These are phyloP conservation scores for Coranthus polyacanthus DNA, from an alignment of 2,797 vertebrate species.

Conservation along the genomic window DNA sequence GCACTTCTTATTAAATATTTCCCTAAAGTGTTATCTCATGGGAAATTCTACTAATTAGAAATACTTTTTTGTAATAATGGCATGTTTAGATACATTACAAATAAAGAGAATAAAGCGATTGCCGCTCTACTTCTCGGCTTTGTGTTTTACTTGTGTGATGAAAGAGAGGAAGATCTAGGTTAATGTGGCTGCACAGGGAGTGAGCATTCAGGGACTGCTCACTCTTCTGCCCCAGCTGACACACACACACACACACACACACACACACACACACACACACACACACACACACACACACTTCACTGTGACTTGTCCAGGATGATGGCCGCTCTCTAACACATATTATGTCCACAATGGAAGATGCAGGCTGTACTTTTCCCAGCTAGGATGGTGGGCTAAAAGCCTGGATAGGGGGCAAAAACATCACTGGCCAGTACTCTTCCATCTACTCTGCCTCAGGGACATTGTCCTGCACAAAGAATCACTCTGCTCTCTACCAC, in stretches of 20 bases:
- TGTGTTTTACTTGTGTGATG: slow-evolving; percentile 79
- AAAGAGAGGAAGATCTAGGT: slow-evolving; percentile 81
- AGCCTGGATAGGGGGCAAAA: slow-evolving; percentile 77
- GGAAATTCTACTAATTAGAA: slow-evolving; percentile 81
- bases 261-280: slow-evolving; percentile 41
- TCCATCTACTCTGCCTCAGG: slow-evolving; percentile 82
- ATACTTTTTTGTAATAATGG: slow-evolving; percentile 73
- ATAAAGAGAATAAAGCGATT: slow-evolving; percentile 68
- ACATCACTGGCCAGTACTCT: slow-evolving; percentile 74
- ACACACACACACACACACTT: slow-evolving; percentile 38
- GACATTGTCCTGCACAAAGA: slow-evolving; percentile 84
- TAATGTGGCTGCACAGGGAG: slow-evolving; percentile 81
- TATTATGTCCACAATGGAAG: slow-evolving; percentile 79
- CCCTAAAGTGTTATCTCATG: slow-evolving; percentile 72
- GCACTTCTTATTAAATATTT: slow-evolving; percentile 66
- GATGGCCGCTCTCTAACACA: slow-evolving; percentile 77
- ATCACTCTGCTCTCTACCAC: slow-evolving; percentile 67
- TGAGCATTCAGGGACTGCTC: slow-evolving; percentile 80
- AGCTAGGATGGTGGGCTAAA: slow-evolving; percentile 77
- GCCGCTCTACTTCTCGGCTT: slow-evolving; percentile 76
- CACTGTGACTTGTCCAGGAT: slow-evolving; percentile 72
- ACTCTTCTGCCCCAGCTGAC: slow-evolving; percentile 75
- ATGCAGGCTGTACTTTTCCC: slow-evolving; percentile 83
- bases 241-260: slow-evolving; percentile 50
- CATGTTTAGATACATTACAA: slow-evolving; percentile 83